phyloP scores from a whole-genome alignment of 2,113 vertebrate species.

The Oncorhynchus kisutch region DNA sequence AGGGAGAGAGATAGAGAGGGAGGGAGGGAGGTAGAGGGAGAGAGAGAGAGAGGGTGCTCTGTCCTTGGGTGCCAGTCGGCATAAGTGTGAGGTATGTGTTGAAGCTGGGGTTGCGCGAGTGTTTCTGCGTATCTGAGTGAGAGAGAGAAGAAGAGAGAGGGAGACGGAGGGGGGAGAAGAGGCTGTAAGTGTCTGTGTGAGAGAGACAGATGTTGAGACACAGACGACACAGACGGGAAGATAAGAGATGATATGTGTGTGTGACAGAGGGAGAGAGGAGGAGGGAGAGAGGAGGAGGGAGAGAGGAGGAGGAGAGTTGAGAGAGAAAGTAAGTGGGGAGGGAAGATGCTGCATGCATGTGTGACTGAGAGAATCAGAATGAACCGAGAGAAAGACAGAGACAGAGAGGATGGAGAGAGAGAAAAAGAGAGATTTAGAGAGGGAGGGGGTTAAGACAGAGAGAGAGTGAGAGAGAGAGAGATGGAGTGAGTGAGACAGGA shows the following conservation, averaged over 20 bases:
- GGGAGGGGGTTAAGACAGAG: constrained; percentile 3
- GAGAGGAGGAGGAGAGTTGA: constrained; percentile 39
- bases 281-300: neutral
- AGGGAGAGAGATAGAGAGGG: constrained; percentile 8
- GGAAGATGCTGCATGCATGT: constrained; percentile 62
- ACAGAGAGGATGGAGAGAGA: neutral
- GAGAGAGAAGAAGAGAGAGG: constrained; percentile 36
- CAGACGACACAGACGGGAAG: neutral
- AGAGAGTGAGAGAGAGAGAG: constrained; percentile 17
- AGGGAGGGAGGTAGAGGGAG: constrained; percentile 13
- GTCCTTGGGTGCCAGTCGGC: constrained; percentile 71
- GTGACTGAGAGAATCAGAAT: constrained; percentile 35
- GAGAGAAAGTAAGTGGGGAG: constrained; percentile 64
- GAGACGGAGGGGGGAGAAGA: constrained; percentile 26
- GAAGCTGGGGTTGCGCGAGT: too few species aligned
- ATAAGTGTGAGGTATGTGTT: constrained; percentile 37
- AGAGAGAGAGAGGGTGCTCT: constrained; percentile 49
- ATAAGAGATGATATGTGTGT: neutral
- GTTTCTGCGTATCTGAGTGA: constrained; percentile 8
- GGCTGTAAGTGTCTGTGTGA: constrained; percentile 34
- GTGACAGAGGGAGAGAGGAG: neutral
- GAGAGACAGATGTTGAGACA: constrained; percentile 10
- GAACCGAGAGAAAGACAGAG: constrained; percentile 15
- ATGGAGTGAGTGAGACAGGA: constrained; percentile 1
- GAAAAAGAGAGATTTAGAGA: constrained; percentile 30